Percentiles rank a stretch among this genome's conserved stretches.
These are phyloP conservation scores for Ditylenchus weischeri DNA, from an alignment of 2,888 invertebrate species.

Conservation along the genomic window DNA sequence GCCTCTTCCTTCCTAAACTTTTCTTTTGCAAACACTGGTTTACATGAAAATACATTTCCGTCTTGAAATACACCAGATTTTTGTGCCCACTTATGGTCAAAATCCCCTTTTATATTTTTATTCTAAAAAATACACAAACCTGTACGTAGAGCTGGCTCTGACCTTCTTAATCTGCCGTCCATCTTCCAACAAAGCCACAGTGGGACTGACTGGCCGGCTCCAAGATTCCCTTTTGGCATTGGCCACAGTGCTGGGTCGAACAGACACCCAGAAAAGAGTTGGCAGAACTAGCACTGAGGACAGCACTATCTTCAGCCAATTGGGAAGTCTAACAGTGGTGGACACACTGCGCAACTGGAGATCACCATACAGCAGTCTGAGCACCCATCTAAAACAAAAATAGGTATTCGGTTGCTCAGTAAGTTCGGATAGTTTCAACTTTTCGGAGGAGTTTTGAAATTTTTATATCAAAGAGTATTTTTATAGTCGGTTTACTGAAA, in stretches of 20 bases:
- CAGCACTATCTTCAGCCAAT: conserved; percentile 51
- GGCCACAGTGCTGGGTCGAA: conserved; percentile 35
- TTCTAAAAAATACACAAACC: conserved; percentile 17
- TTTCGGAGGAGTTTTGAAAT: too few relatives aligned
- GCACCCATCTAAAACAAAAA: conserved; percentile 59
- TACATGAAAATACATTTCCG: too few relatives aligned
- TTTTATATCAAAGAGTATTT: too few relatives aligned
- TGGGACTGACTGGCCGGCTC: conserved; percentile 37
- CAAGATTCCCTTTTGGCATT: background rate
- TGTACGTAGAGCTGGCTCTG: conserved; percentile 45
- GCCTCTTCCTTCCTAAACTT: too few relatives aligned
- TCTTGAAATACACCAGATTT: too few relatives aligned
- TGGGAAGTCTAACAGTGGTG: conserved; percentile 32
- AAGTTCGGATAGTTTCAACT: background rate
- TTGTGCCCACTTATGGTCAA: too few relatives aligned
- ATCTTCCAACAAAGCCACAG: conserved; percentile 49
- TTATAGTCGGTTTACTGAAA: too few relatives aligned
- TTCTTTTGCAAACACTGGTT: too few relatives aligned
- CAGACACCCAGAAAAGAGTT: conserved; percentile 43
- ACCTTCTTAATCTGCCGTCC: conserved; percentile 39
- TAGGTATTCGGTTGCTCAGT: background rate
- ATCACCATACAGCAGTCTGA: conserved; percentile 59
- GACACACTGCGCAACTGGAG: conserved; percentile 38
- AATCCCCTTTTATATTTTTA: too few relatives aligned
- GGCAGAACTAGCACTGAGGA: conserved; percentile 48